Base-by-base conservation (phyloP, 2,797 vertebrate genomes). In the Nannoperca obscura region DNA sequence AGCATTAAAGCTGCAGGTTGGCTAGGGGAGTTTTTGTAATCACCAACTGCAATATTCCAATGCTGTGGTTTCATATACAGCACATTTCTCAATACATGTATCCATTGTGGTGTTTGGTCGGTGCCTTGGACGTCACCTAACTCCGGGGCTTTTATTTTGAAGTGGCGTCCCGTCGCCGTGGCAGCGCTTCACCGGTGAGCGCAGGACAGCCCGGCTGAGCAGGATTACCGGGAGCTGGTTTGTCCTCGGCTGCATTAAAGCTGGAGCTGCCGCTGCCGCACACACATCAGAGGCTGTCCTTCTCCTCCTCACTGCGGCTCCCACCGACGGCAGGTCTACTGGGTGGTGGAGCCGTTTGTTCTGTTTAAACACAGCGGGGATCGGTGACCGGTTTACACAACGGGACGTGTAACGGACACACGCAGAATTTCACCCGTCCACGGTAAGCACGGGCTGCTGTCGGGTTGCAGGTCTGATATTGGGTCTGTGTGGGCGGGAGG, bases 241-340 rank as follows among this genome's bases (percentile, higher is more conserved):
- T 65, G 76, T 91, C 91, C 88, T 88, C 82, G 87, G 87, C 85
- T 78, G 90, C 94, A 90, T 93, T 95, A 91, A 86, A 87, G 84
- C 89, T 65, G 84, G 89, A 91, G 86, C 88, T 91, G 88, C 91
- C 11, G 93, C 93, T 90, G 90, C 93, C 89, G 92, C 89, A 82
- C 86, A 75, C 83, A 68, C 42, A 44, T 11, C 44, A 46, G 6
- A 17, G 44, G 15, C 44, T 46, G 44, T 42, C 42, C 54, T 38
- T 4, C 74, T 79, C 70, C 47, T 88, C 83, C 54, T 79, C 86
- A 58, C 80, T 76, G 79, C 90, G 85, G 88, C 84, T 85, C 90
- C 71, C 65, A 62, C 74, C 71, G 80, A 80, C 86, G 44, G 65
- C 72, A 73, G 74, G 34, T 89, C 81, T 63, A 49, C 81, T 88